Evolutionary conservation across 1,140 invertebrate genomes (phyloP).

Genomic region (Drosophila bifasciata): DNA sequence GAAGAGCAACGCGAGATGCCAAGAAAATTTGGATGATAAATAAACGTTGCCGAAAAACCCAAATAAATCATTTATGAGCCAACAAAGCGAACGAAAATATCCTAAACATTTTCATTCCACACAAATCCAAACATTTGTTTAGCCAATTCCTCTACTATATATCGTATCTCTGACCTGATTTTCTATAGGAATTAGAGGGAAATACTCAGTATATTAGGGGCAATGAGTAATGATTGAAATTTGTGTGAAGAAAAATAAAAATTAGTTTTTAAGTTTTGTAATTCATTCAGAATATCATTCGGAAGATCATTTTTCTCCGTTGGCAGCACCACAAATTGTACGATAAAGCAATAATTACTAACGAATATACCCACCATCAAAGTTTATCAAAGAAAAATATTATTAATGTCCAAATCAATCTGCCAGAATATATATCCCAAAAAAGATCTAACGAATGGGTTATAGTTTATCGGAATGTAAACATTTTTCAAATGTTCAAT

Average conservation of each 20-base stretch:
- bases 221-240: conserved; percentile 39
- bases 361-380: conserved; percentile 12
- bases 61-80: conserved; percentile 68
- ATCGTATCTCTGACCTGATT: conserved; percentile 34
- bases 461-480: conserved; percentile 5
- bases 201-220: conserved; percentile 26
- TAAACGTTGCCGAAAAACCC: conserved; percentile 65
- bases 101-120: conserved; percentile 40
- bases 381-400: conserved; percentile 9
- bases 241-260: conserved; percentile 1
- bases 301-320: background rate
- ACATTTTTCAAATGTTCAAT: conserved; percentile 18
- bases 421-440: background rate
- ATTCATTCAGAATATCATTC: conserved; percentile 14
- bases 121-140: conserved; percentile 65
- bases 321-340: conserved; percentile 4
- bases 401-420: conserved; percentile 25
- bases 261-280: conserved; percentile 29
- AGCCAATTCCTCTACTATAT: conserved; percentile 16
- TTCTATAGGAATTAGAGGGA: conserved; percentile 1
- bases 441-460: conserved; percentile 15
- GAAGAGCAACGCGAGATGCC: conserved; percentile 27
- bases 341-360: conserved; percentile 23
- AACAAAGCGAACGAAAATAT: conserved; percentile 39
- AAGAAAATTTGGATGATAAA: conserved; percentile 76